Evolutionary conservation across 2,888 invertebrate species (phyloP), one percentile per base, ranked within the genome.

Genomic region (Tortrix viridana): DNA sequence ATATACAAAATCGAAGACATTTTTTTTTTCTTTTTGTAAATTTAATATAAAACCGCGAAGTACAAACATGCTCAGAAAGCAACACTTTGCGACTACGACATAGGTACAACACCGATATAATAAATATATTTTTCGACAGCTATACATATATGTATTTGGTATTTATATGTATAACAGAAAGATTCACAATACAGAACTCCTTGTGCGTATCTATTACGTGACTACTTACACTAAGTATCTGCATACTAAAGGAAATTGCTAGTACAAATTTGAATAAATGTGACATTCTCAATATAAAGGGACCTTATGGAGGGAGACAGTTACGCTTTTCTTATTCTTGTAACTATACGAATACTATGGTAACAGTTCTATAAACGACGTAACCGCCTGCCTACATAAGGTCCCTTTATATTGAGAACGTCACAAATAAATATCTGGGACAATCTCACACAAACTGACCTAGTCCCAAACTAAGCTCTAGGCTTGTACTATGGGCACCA

Each of bases 131-230:
- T 53, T 38, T 54, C 48, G 60, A 54, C 26, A 54, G 38, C 62
- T 52, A 57, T 38, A 52, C n/a, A n/a, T n/a, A n/a, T n/a, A n/a
- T n/a, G n/a, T 62, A 52, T 60, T 57, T 53, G 60, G 70, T 71
- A 66, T 69, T 75, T 70, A 22, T 32, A 6, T 14, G 14, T 38
- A n/a, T n/a, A 64, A 65, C 71, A n/a, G 46, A 76, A 75, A 65
- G 19, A 60, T 76, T 70, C 67, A 70, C 65, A 71, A 72, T 81
- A 80, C 74, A 79, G 73, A 78, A 71, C 78, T 76, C 74, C 75
- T 87, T 88, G 88, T 88, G 88, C 88, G 88, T 86, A 75, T 88
- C 81, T 85, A 86, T 87, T 82, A 83, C 77, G 71, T 78, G 68
- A 60, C 86, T 87, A 88, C 85, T 52, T 65, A 65, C 49, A 43